Conservation (phyloP, 2,113 vertebrate genomes). For the Cephalophus harveyi region DNA sequence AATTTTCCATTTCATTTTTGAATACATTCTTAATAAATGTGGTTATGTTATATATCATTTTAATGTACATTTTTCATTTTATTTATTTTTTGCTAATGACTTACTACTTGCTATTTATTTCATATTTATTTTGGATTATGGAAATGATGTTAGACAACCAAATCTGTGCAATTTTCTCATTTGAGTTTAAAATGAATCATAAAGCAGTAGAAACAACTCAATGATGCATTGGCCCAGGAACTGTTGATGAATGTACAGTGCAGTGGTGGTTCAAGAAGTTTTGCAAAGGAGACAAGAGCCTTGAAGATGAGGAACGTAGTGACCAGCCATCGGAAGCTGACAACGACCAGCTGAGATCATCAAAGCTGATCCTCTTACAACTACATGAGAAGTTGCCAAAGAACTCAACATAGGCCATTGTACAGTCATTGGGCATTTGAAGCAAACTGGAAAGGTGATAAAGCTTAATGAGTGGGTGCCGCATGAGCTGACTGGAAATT, state of each 20-base stretch:
- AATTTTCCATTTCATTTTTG: background rate
- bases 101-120: background rate
- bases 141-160: background rate
- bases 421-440: background rate
- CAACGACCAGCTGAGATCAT: background rate
- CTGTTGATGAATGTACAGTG: background rate
- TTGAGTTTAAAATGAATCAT: background rate
- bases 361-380: background rate
- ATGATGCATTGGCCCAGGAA: background rate
- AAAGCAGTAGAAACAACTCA: background rate
- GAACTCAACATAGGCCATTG: background rate
- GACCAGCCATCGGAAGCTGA: fast-evolving
- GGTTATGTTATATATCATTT: background rate
- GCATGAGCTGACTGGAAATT: background rate
- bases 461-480: background rate
- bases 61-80: background rate
- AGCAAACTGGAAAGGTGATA: background rate
- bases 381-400: background rate
- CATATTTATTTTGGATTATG: too few species aligned
- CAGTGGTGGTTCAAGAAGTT: background rate
- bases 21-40: background rate
- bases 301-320: background rate
- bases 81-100: background rate
- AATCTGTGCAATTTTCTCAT: background rate
- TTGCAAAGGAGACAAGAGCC: background rate